Percentiles rank a stretch among this genome's conserved stretches.
phyloP scores from a whole-genome alignment of 2,888 invertebrate genomes.

The Alloplasta piceator region DNA sequence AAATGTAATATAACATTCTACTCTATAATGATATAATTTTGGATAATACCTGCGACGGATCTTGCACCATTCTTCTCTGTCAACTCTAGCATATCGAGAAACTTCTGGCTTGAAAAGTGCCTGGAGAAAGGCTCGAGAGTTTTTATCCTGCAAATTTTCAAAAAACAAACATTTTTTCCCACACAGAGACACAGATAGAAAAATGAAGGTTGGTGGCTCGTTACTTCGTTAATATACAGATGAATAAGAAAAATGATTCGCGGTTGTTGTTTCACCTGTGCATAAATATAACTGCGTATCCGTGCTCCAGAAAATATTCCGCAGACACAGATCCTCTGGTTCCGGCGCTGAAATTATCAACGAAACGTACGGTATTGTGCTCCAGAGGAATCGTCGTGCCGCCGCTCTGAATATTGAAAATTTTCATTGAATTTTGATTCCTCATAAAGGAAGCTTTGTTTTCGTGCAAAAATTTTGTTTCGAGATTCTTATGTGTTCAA shows the following conservation, averaged over 20 bases:
- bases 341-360: conserved; percentile 99
- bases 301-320: conserved; percentile 95
- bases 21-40: background rate
- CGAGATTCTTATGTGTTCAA: no score
- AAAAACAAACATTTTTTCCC: no score
- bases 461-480: no score
- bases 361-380: conserved; percentile 98
- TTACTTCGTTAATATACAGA: no score
- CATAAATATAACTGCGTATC: conserved; percentile 97
- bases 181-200: no score
- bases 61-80: conserved; percentile 87
- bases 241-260: no score
- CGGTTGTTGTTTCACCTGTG: conserved; percentile 84
- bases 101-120: conserved; percentile 91
- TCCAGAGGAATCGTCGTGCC: conserved; percentile 98
- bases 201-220: no score
- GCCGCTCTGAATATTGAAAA: conserved; percentile 94
- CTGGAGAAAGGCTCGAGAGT: conserved; percentile 96
- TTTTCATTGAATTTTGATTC: no score
- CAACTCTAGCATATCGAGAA: conserved; percentile 91
- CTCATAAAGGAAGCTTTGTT: no score
- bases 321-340: conserved; percentile 97
- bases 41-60: conserved; percentile 86
- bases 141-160: conserved; percentile 87
- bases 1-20: conserved; percentile 29